These are phyloP conservation scores for Carcinoscorpius rotundicauda DNA, from an alignment of 1,140 invertebrate genomes.

Conservation along the genomic window DNA sequence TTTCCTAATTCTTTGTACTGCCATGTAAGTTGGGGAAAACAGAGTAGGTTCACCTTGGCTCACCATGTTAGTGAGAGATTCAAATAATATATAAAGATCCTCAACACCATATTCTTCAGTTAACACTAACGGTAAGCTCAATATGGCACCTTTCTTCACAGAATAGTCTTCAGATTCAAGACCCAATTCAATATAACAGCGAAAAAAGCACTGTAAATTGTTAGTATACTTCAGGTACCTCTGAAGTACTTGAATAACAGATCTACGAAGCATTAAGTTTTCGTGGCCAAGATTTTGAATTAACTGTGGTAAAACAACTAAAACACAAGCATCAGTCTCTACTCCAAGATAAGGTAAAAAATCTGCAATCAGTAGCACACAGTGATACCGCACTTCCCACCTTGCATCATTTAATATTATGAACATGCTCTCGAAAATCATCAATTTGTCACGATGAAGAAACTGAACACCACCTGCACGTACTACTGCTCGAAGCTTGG, in stretches of 20 bases:
- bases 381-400: conserved; percentile 21
- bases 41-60: conserved; percentile 22
- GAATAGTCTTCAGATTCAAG: conserved; percentile 17
- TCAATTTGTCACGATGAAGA: conserved; percentile 7
- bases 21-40: conserved; percentile 25
- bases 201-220: conserved; percentile 23
- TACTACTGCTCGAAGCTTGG: conserved; percentile 13
- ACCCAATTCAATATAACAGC: conserved; percentile 22
- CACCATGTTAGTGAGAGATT: conserved; percentile 21
- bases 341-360: conserved; percentile 10
- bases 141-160: conserved; percentile 21
- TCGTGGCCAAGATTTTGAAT: conserved; percentile 21
- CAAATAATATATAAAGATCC: conserved; percentile 23
- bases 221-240: conserved; percentile 23
- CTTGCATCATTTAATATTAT: conserved; percentile 15
- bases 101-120: conserved; percentile 22
- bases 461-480: conserved; percentile 6
- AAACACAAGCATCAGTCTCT: conserved; percentile 16
- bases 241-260: conserved; percentile 21
- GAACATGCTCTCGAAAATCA: conserved; percentile 14
- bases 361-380: conserved; percentile 14
- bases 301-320: conserved; percentile 8
- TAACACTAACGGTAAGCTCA: conserved; percentile 23
- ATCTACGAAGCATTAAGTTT: conserved; percentile 16
- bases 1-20: conserved; percentile 23